phyloP scores from a whole-genome alignment of 2,797 vertebrate genomes.

The Acanthis flammea region DNA sequence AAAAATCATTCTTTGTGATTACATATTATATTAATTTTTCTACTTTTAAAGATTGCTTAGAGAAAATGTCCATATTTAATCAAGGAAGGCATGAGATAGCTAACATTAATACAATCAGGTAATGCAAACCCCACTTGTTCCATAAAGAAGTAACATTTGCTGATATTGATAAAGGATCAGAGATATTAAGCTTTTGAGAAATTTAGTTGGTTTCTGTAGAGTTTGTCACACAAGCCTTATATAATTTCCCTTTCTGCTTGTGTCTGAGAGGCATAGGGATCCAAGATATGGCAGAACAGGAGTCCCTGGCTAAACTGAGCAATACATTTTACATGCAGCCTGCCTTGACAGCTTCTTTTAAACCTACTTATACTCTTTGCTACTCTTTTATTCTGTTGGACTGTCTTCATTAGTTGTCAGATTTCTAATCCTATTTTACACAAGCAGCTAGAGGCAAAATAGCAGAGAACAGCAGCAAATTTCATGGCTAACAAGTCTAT shows the following conservation, averaged over 20 bases:
- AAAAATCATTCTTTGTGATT: not conserved
- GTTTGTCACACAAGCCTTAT: not conserved
- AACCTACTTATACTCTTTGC: not conserved
- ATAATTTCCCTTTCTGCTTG: not conserved
- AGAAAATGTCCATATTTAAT: not conserved
- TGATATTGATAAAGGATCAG: not conserved
- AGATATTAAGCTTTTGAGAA: not conserved
- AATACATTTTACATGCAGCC: not conserved
- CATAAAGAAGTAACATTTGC: not conserved
- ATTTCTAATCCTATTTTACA: constrained; percentile 6
- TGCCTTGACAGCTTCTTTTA: not conserved
- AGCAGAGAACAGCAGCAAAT: not conserved
- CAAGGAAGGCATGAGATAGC: not conserved
- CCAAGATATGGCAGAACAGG: not conserved
- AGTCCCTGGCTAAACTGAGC: not conserved
- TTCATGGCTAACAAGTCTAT: not conserved
- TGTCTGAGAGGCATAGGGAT: not conserved
- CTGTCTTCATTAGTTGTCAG: not conserved
- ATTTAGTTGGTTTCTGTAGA: not conserved
- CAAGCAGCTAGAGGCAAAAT: not conserved
- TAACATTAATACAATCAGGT: not conserved
- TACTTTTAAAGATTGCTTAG: not conserved
- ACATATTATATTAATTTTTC: not conserved
- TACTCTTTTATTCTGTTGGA: not conserved
- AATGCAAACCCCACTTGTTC: not conserved